phyloP scores from a whole-genome alignment of 92 coral and sea anemone species.

The Ricordea florida region DNA sequence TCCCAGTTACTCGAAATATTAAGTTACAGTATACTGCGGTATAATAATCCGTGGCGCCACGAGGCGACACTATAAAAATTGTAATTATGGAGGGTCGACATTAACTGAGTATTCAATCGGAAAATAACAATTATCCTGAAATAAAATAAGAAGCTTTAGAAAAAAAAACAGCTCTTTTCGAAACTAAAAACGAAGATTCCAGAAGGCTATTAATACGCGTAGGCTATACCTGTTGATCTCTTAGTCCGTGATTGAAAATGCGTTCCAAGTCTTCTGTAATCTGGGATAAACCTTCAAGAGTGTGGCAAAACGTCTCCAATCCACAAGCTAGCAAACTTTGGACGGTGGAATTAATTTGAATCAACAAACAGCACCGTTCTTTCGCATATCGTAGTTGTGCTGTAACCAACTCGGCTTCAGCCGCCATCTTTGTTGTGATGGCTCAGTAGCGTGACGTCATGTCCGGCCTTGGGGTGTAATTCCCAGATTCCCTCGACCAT shows the following conservation, averaged over 20 bases:
- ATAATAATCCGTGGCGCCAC: no score
- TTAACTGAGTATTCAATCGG: no score
- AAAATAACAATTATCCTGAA: no score
- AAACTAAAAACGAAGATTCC: no score
- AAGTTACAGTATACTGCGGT: no score
- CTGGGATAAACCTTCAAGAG: constrained; percentile 68
- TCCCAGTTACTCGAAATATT: no score
- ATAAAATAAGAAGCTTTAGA: no score
- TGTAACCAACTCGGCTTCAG: constrained; percentile 64
- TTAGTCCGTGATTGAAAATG: constrained; percentile 81
- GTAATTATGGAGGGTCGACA: no score
- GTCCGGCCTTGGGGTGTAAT: not conserved
- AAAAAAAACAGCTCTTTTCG: no score
- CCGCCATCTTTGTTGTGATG: constrained; percentile 92
- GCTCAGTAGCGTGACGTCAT: constrained; percentile 10
- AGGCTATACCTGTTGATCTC: constrained; percentile 52
- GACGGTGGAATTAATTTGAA: constrained; percentile 73
- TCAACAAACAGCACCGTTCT: constrained; percentile 76
- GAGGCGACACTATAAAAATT: no score
- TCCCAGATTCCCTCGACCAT: not conserved
- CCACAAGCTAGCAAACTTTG: constrained; percentile 69
- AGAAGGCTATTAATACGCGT: no score
- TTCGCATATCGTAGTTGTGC: constrained; percentile 52
- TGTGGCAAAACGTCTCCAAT: constrained; percentile 54
- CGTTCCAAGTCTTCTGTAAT: constrained; percentile 72